Evolutionary conservation across 2,113 vertebrate genomes (phyloP), one percentile per base, ranked within the genome.

Genomic region (Nettapus auritus): DNA sequence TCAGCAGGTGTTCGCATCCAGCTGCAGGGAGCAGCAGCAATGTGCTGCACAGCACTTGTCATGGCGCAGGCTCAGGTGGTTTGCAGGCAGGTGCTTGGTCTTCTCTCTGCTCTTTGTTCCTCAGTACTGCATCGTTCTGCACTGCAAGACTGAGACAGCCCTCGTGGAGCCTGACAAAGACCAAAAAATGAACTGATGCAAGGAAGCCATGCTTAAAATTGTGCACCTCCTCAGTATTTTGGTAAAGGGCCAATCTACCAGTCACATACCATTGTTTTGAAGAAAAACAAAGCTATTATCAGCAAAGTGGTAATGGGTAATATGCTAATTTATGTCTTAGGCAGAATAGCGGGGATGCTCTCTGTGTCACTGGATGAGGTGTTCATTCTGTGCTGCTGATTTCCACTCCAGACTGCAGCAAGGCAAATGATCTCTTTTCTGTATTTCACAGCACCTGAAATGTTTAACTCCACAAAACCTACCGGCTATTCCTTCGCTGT

Each of bases 401-500:
- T 50, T 56, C 71, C 26, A 9, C 53, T 21, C 2, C 9, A 77
- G 40, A 50, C 9, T 6, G 17, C 57, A 79, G 29, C 36, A 70
- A 68, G 56, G 18, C 70, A 79, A 73, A 48, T n/a, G 29, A 69
- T 19, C 23, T 15, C 19, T 69, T 75, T 79, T 73, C 82, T 87
- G 22, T 96, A 6, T 95, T 95, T 96, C 62, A 16, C 96, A 99
- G 99, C 99, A 38, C 99, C 99, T 9, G 99, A 99, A 96, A 99
- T 99, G 96, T 99, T 99, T 82, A 98, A 96, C 97, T 97, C 97
- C 46, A 98, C 98, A 63, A 98, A 97, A 74, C 98, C 99, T 79
- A 97, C 98, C 0, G 98, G 99, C 40, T 99, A 99, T 86, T 99
- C 99, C 86, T 99, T 99, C 28, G 98, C 98, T 3, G 98, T 98